phyloP scores from a whole-genome alignment of 1,140 invertebrate genomes.

The Meloidogyne chitwoodi region DNA sequence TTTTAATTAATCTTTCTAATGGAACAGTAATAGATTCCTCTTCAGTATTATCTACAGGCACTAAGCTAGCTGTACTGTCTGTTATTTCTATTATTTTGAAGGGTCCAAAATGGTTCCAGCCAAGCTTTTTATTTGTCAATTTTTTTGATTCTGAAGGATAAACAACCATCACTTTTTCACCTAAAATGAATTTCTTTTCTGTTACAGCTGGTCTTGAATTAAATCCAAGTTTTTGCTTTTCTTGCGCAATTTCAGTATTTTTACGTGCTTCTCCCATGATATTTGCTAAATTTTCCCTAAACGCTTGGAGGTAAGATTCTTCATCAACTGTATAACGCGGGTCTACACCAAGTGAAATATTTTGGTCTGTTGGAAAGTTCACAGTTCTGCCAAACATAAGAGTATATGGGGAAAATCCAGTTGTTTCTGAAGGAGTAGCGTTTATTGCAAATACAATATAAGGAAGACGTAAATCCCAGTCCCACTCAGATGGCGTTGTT shows the following conservation, averaged over 20 bases:
- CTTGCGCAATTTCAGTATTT: not conserved
- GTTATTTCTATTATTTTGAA: not conserved
- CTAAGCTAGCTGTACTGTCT: not conserved
- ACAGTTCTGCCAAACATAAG: not conserved
- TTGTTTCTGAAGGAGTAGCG: conserved; percentile 3
- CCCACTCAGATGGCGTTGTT: not conserved
- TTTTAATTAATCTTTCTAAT: not conserved
- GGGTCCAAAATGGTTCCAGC: conserved; percentile 7
- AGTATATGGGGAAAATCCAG: not conserved
- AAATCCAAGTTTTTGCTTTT: not conserved
- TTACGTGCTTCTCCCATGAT: not conserved
- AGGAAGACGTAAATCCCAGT: conserved; percentile 3
- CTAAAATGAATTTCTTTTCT: not conserved
- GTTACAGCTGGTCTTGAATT: not conserved
- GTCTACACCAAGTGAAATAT: not conserved
- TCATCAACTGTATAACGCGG: not conserved
- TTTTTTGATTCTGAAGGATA: not conserved
- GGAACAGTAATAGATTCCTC: not conserved
- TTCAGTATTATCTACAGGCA: conserved; percentile 2
- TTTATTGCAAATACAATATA: conserved; percentile 6
- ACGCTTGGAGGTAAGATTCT: not conserved
- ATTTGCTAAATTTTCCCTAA: conserved; percentile 5
- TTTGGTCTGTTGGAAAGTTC: not conserved
- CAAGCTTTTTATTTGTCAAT: conserved; percentile 1
- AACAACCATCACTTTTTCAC: conserved; percentile 1